phyloP scores from a whole-genome alignment of 2,797 vertebrate genomes.

The Mareca strepera region DNA sequence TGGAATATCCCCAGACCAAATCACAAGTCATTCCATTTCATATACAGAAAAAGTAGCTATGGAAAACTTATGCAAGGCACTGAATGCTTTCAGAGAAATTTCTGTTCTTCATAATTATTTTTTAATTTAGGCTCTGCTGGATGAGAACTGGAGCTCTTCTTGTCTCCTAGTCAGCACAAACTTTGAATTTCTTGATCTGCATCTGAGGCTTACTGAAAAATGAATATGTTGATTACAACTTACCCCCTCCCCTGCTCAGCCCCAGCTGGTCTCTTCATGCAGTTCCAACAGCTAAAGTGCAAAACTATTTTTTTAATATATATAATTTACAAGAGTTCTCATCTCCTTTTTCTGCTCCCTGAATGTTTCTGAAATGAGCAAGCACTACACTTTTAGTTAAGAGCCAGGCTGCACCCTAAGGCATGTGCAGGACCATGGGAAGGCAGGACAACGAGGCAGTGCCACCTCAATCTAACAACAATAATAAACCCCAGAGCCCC shows the following conservation, averaged over 20 bases:
- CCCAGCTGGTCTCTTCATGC: conserved; percentile 11
- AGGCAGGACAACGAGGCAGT: not conserved
- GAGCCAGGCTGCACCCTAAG: not conserved
- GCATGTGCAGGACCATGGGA: not conserved
- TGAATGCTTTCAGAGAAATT: not conserved
- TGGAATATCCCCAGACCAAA: not conserved
- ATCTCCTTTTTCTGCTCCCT: not conserved
- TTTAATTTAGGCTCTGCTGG: conserved; percentile 24
- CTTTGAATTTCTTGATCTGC: conserved; percentile 34
- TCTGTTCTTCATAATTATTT: not conserved
- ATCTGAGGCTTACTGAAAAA: conserved; percentile 46
- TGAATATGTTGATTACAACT: not conserved
- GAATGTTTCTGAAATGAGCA: not conserved
- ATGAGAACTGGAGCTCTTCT: not conserved
- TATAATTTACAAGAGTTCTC: not conserved
- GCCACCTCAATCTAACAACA: not conserved
- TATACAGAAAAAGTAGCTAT: not conserved
- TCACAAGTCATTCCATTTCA: not conserved
- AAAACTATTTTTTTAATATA: not conserved
- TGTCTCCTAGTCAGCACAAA: conserved; percentile 47
- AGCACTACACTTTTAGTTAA: not conserved
- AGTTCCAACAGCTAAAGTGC: not conserved
- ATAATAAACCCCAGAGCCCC: not conserved
- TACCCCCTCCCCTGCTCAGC: not conserved
- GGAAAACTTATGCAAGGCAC: not conserved